Conservation (phyloP, 2,797 vertebrate genomes). For the Eulemur rubriventer region DNA sequence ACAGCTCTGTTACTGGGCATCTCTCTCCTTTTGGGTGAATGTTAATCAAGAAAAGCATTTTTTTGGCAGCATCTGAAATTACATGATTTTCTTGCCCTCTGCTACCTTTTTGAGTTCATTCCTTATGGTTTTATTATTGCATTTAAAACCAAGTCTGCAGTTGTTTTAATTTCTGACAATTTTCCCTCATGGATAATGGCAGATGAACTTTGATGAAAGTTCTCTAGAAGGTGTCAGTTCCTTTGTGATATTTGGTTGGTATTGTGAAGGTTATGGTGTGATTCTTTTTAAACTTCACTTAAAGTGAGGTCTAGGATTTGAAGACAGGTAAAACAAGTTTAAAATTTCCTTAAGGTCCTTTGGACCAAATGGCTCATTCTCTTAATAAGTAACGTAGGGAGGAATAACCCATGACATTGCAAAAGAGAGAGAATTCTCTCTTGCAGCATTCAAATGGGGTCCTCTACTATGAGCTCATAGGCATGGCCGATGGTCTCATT, state of each 20-base stretch:
- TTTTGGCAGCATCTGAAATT: neutral
- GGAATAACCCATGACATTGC: neutral
- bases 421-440: neutral
- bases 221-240: neutral
- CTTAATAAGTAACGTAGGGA: neutral
- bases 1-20: neutral
- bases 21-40: neutral
- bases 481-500: neutral
- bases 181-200: neutral
- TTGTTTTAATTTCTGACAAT: neutral
- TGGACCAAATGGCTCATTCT: neutral
- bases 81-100: neutral
- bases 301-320: neutral
- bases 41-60: neutral
- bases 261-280: neutral
- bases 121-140: neutral
- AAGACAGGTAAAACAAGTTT: neutral
- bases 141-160: neutral
- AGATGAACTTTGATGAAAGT: neutral
- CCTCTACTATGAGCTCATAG: neutral
- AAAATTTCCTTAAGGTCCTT: neutral
- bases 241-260: neutral
- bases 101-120: neutral
- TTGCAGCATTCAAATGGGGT: neutral
- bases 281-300: neutral